A percentile compares a stretch with the other conserved stretches of the same genome.
Conservation (phyloP, 2,888 invertebrate genomes). For the Aethes cnicana region DNA sequence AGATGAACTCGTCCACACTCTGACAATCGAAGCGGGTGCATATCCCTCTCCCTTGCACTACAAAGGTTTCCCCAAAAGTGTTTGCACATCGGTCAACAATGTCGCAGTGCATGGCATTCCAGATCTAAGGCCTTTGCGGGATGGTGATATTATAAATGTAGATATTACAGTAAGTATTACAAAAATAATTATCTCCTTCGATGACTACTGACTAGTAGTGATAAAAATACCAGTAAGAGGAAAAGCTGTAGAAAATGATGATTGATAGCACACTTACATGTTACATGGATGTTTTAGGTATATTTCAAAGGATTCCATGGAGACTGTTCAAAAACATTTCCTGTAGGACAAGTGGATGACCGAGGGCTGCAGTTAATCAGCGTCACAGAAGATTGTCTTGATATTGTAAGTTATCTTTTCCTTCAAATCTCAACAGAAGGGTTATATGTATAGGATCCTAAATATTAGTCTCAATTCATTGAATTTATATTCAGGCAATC, state of each 20-base stretch:
- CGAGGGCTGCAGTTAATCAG: constrained; percentile 86
- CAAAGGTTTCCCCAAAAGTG: constrained; percentile 92
- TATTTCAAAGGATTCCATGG: constrained; percentile 94
- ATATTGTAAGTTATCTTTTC: constrained; percentile 84
- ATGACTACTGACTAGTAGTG: no score
- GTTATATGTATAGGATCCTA: no score
- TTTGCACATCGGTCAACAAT: constrained; percentile 96
- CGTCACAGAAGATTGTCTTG: constrained; percentile 87
- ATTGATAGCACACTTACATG: no score
- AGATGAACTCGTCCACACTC: constrained; percentile 88
- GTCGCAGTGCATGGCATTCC: constrained; percentile 97
- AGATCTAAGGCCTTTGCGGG: constrained; percentile 88
- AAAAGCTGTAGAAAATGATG: no score
- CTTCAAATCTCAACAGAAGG: no score
- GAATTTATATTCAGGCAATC: constrained; percentile 67
- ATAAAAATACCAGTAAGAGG: no score
- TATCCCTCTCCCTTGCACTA: constrained; percentile 96
- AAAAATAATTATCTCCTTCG: background rate
- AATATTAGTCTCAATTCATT: background rate
- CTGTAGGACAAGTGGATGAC: constrained; percentile 92
- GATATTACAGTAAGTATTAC: constrained; percentile 90
- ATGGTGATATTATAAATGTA: constrained; percentile 95
- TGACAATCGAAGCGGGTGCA: constrained; percentile 86
- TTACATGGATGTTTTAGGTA: constrained; percentile 77
- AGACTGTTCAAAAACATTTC: constrained; percentile 93